Conservation (phyloP, 2,113 vertebrate genomes). For the Microtus montanus region DNA sequence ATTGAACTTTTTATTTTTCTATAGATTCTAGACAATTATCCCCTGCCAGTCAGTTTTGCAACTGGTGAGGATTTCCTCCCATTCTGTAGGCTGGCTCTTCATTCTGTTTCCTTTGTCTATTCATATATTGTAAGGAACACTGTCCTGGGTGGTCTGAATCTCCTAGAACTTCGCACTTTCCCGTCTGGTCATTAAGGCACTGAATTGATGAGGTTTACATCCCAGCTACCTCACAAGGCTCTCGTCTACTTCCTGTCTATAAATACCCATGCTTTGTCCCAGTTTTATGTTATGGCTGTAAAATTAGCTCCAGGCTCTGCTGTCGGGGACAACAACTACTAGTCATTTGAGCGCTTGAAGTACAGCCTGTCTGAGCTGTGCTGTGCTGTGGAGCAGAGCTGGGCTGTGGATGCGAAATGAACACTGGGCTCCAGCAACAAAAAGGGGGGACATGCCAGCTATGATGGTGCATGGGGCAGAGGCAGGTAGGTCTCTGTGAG, state of each 20-base stretch:
- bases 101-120: background rate
- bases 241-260: slow-evolving; percentile 18
- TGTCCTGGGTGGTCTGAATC: background rate
- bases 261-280: slow-evolving; percentile 26
- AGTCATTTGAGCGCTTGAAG: background rate
- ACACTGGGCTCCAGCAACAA: background rate
- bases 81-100: background rate
- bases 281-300: slow-evolving; percentile 40
- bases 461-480: background rate
- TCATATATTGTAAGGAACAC: background rate
- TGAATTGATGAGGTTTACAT: slow-evolving; percentile 47
- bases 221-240: background rate
- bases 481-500: background rate
- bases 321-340: background rate
- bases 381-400: background rate
- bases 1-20: background rate
- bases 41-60: background rate
- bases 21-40: background rate
- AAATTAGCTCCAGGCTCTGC: slow-evolving; percentile 24
- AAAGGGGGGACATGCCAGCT: background rate
- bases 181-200: background rate
- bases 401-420: background rate
- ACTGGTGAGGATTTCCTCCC: background rate
- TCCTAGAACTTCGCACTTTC: background rate
- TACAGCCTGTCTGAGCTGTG: background rate